Conservation (phyloP, 2,888 invertebrate genomes). For the Timema podura region DNA sequence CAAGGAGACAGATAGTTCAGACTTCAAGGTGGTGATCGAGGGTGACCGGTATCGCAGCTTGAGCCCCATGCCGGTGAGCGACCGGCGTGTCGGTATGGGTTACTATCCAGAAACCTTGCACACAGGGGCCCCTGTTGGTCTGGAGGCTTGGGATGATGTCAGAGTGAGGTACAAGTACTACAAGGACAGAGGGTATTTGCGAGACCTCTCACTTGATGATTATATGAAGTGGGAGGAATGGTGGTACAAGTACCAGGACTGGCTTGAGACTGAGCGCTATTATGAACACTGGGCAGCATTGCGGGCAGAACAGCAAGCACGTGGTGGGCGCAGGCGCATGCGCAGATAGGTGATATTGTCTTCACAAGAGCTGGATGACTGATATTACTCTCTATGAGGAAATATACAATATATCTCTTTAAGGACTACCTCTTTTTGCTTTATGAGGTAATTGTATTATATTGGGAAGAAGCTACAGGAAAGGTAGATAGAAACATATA, state of each 20-base stretch:
- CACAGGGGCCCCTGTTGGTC: conserved; percentile 61
- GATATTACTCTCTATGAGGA: too few species aligned
- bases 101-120: conserved; percentile 76
- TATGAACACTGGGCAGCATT: conserved; percentile 62
- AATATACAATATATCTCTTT: too few species aligned
- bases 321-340: conserved; percentile 13
- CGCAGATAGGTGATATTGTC: neutral
- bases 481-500: too few species aligned
- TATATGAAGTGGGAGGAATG: conserved; percentile 92
- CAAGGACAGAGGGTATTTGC: conserved; percentile 78
- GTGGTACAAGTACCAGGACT: conserved; percentile 92
- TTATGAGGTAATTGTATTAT: too few species aligned
- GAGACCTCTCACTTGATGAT: conserved; percentile 74
- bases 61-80: conserved; percentile 28
- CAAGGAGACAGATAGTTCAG: conserved; percentile 56
- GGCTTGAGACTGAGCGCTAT: conserved; percentile 77
- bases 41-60: conserved; percentile 29
- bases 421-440: too few species aligned
- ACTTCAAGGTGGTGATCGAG: conserved; percentile 52
- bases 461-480: too few species aligned
- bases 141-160: conserved; percentile 83
- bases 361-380: too few species aligned
- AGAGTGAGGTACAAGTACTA: conserved; percentile 69
- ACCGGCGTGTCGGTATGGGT: conserved; percentile 46
- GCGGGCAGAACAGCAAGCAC: conserved; percentile 20